These are phyloP conservation scores for Mustela nigripes DNA, from an alignment of 2,113 vertebrate species.

Conservation along the genomic window DNA sequence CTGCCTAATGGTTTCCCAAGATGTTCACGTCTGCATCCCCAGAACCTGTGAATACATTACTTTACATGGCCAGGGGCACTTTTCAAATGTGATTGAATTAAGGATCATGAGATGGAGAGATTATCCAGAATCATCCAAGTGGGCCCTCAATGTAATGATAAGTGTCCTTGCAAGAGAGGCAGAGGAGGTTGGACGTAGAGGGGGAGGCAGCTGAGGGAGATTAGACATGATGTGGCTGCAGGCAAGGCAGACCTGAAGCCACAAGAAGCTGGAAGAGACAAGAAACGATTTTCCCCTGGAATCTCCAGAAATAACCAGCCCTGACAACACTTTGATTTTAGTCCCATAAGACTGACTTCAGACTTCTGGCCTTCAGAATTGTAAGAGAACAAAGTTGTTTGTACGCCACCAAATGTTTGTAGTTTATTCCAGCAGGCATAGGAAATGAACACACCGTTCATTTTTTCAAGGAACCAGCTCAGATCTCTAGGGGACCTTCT, in stretches of 20 bases:
- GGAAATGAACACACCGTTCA: background rate
- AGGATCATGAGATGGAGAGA: background rate
- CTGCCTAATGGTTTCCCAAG: background rate
- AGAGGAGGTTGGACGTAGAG: background rate
- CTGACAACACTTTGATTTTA: no score
- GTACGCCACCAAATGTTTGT: no score
- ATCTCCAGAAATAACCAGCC: no score
- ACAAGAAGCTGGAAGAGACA: no score
- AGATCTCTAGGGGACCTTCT: background rate
- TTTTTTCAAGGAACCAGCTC: background rate
- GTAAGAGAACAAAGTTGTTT: no score
- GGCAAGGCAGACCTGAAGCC: no score
- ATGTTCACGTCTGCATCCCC: background rate
- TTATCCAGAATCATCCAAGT: background rate
- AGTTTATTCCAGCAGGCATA: no score
- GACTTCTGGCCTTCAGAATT: no score
- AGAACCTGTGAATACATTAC: background rate
- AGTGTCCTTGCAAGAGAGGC: background rate
- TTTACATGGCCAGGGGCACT: background rate
- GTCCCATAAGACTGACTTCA: no score
- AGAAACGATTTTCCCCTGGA: no score
- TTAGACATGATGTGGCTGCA: no score
- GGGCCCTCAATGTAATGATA: background rate
- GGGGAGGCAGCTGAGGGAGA: no score
- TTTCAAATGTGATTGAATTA: background rate